Percentiles rank a stretch among this genome's conserved stretches.
Conservation (phyloP, 2,113 vertebrate species). For the Microtus ochrogaster region DNA sequence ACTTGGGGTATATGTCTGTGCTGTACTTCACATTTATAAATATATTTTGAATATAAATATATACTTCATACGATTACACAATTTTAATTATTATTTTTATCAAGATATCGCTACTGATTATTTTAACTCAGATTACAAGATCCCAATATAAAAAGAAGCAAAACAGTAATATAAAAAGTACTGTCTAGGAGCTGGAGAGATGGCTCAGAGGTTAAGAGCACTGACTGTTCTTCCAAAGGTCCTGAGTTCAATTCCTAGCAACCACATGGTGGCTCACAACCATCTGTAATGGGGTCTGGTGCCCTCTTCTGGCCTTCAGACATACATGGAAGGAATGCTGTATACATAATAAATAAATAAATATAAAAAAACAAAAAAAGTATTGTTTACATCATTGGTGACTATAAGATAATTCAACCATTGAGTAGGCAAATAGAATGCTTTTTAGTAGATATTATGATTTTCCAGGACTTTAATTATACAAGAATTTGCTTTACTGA, state of each 20-base stretch:
- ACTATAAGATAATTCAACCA: constrained; percentile 18
- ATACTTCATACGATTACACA: not conserved
- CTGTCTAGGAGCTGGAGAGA: not conserved
- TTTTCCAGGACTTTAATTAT: not conserved
- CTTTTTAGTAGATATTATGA: not conserved
- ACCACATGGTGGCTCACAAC: too few relatives aligned
- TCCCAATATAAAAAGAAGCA: constrained; percentile 33
- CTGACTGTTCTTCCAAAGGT: too few relatives aligned
- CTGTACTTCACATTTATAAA: not conserved
- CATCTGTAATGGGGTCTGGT: too few relatives aligned
- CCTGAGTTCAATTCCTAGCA: too few relatives aligned
- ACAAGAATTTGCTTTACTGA: constrained; percentile 22
- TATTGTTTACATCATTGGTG: not conserved
- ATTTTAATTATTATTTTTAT: not conserved
- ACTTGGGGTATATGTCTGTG: not conserved
- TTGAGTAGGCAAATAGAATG: not conserved
- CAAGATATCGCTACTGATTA: not conserved
- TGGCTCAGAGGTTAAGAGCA: too few relatives aligned
- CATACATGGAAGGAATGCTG: too few relatives aligned
- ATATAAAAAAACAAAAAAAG: not conserved
- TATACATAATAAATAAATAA: too few relatives aligned
- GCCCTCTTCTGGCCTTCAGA: too few relatives aligned
- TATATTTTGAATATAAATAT: not conserved
- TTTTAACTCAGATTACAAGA: constrained; percentile 2
- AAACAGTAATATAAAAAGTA: not conserved